Base-by-base conservation (phyloP, 2,888 invertebrate genomes). In the Lutraria lutraria region DNA sequence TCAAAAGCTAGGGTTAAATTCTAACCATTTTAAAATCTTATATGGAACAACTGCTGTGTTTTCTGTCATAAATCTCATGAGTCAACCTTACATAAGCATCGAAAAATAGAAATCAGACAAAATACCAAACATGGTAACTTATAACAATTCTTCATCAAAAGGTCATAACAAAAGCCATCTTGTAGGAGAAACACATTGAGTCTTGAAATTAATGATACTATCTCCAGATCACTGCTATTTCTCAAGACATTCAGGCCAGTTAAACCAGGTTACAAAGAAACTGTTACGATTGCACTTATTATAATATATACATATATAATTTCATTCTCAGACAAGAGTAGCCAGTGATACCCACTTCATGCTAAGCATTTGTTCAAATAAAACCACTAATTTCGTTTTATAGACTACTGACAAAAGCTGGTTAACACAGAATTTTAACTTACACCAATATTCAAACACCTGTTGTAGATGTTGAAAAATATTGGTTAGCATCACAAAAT, bases 241-340 rank as follows among this genome's bases (percentile, higher is more conserved):
- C 21, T 60, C 60, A 60, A 60, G 21, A 60, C 6, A n/a, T 60
- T 60, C 19, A 60, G 21, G 21, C 60, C 60, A 60, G 21, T 19
- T 21, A 21, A 60, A 60, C 60, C 60, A 60, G 2, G 43, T 43
- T 60, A 60, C 60, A 60, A 19, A 60, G 60, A 60, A 60, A 60
- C 21, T 6, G 56, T 56, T 68, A 68, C 52, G 83, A 83, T 83
- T 83, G 83, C 83, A 83, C 83, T 83, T 81, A 60, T 60, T 60
- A 60, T 21, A 21, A 60, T 60, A 60, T 60, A 60, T 60, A 60
- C 21, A 83, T 68, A 83, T 68, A 83, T 68, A 83, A 83, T 34
- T 68, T 83, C 52, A 83, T 68, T 21, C 68, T 83, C 68, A 56
- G 63, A 83, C 83, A 83, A n/a, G 60, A 60, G 12, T 43, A 2